Evolutionary conservation across 2,797 vertebrate species (phyloP).

Genomic region (Staurois parvus): DNA sequence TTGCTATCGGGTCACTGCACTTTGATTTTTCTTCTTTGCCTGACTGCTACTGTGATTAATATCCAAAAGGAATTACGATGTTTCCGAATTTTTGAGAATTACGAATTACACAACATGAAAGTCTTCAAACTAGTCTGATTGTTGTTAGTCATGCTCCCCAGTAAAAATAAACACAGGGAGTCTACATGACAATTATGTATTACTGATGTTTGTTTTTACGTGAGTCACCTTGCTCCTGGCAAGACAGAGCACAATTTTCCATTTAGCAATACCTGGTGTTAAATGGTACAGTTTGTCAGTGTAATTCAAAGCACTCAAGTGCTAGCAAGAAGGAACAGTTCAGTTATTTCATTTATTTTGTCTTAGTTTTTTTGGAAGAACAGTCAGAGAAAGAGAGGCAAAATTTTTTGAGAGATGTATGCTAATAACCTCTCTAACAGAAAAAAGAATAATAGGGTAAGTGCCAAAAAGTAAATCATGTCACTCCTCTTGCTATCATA

Average conservation of each 20-base stretch:
- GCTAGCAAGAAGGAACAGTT: background rate
- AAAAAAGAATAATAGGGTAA: too few species aligned
- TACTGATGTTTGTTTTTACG: conserved; percentile 50
- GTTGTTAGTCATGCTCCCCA: background rate
- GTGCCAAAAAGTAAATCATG: too few species aligned
- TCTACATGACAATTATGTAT: conserved; percentile 29
- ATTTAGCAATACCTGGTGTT: conserved; percentile 32
- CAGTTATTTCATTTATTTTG: background rate
- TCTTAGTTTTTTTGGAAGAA: too few species aligned
- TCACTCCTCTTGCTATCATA: too few species aligned
- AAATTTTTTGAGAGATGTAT: too few species aligned
- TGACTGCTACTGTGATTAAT: background rate
- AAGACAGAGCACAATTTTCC: conserved; percentile 35
- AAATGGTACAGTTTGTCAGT: conserved; percentile 25
- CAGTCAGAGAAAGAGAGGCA: too few species aligned
- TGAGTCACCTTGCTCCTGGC: conserved; percentile 51
- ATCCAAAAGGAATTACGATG: background rate
- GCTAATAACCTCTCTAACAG: too few species aligned
- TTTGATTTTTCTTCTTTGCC: background rate
- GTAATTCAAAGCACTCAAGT: background rate
- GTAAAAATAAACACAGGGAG: conserved; percentile 31
- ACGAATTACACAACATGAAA: conserved; percentile 1
- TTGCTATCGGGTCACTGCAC: background rate
- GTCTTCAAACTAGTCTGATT: background rate
- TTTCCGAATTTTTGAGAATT: background rate